Conservation (phyloP, 2,888 invertebrate species). For the Mesochorus sp. region DNA sequence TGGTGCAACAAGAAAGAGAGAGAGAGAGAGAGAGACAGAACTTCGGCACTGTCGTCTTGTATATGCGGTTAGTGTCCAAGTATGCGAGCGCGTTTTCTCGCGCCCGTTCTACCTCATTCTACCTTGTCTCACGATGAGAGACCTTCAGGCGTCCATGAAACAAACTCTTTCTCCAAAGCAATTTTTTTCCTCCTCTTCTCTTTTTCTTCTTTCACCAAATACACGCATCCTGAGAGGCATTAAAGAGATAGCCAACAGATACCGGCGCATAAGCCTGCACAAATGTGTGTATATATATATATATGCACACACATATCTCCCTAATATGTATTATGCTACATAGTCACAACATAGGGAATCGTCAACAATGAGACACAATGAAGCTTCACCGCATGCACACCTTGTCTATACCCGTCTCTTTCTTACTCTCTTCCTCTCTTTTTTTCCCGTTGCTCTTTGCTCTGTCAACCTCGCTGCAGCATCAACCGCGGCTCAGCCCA, state of each 20-base stretch:
- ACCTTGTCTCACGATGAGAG: conserved; percentile 26
- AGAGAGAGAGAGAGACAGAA: conserved; percentile 46
- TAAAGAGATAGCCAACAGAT: conserved; percentile 45
- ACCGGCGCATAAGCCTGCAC: background rate
- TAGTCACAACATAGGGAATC: conserved; percentile 70
- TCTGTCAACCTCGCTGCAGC: background rate
- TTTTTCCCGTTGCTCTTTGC: background rate
- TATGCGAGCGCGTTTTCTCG: background rate
- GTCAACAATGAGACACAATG: conserved; percentile 79
- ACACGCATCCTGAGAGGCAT: conserved; percentile 38
- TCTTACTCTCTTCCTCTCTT: conserved; percentile 5
- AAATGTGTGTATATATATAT: conserved; percentile 1
- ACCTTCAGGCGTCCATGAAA: conserved; percentile 37
- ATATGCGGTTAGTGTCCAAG: background rate
- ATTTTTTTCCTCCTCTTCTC: background rate
- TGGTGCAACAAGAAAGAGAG: conserved; percentile 54
- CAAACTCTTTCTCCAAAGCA: conserved; percentile 14
- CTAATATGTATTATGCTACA: conserved; percentile 7
- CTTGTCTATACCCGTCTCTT: conserved; percentile 12
- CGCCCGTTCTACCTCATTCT: background rate
- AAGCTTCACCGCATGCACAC: conserved; percentile 65
- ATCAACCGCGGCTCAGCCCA: background rate
- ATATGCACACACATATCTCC: conserved; percentile 10
- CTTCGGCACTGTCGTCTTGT: conserved; percentile 51
- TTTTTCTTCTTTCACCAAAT: conserved; percentile 3